Evolutionary conservation across 2,888 invertebrate genomes (phyloP).

Genomic region (Scaptomyza tumidula): DNA sequence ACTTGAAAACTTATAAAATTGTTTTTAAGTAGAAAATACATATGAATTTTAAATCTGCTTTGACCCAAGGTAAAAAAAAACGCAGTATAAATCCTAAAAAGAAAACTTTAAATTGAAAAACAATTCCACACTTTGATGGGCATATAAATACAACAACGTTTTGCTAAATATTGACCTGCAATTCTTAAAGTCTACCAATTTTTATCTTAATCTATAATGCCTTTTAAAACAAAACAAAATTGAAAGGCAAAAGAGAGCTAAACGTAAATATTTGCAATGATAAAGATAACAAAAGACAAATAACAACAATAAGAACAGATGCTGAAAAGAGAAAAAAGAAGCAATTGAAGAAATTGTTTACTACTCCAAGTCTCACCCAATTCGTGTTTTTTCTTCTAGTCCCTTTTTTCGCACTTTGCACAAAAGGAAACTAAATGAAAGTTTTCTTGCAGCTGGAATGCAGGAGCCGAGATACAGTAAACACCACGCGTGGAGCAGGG

Average conservation of each 20-base stretch:
- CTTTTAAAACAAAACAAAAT: constrained; percentile 18
- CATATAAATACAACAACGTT: neutral
- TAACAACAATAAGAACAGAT: constrained; percentile 6
- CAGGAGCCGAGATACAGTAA: constrained; percentile 18
- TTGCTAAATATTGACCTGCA: constrained; percentile 23
- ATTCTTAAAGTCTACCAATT: constrained; percentile 5
- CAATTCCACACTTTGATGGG: too few relatives aligned
- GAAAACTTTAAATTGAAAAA: too few relatives aligned
- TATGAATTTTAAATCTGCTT: neutral
- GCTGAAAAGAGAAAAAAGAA: constrained; percentile 17
- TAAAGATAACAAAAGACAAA: constrained; percentile 24
- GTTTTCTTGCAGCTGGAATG: constrained; percentile 45
- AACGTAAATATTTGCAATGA: constrained; percentile 53
- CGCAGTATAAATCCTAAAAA: too few relatives aligned
- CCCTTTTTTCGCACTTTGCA: constrained; percentile 23
- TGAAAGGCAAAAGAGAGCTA: constrained; percentile 14
- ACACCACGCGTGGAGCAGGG: constrained; percentile 20
- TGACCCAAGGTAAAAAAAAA: neutral
- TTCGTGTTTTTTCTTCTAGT: constrained; percentile 25
- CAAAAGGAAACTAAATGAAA: constrained; percentile 53
- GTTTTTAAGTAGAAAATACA: neutral
- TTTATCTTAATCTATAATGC: constrained; percentile 13
- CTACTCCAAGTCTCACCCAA: constrained; percentile 33
- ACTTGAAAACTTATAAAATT: neutral
- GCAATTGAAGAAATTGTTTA: constrained; percentile 41